Base-by-base conservation (phyloP, 2,113 vertebrate genomes). In the Tupaia chinensis region DNA sequence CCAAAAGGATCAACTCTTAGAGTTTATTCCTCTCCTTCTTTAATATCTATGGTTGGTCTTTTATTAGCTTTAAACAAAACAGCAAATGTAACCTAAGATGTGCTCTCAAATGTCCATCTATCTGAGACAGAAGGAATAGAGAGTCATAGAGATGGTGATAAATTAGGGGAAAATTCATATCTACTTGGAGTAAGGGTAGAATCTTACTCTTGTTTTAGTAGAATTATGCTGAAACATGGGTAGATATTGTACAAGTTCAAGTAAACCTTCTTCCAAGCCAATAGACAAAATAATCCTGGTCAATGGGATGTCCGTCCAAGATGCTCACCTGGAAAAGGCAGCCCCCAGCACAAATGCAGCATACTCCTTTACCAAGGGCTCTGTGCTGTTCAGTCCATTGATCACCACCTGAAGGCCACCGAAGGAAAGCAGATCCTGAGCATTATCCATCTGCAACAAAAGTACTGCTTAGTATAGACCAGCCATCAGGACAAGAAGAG, bases 311-410 rank as follows among this genome's bases (percentile, higher is more conserved):
- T 29, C 19, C 19, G 27, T 9, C 63, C 70, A 60, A 9, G 60
- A n/a, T 69, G 29, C 98, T 98, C 97, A 99, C 99, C 99, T 99
- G 97, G 99, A 98, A 87, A 99, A 96, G 0, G 99, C 99, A 0
- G 99, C 99, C 69, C 99, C 99, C 92, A 99, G 96, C 17, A 99
- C 99, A 12, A 99, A 99, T 0, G 99, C 99, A 54, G 99, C 98
- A 0, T 98, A 98, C 69, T 99, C 99, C 98, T 99, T 99, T 86
- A 99, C 97, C 5, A 70, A 53, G 0, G 98, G 95, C 85, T 99
- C 99, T 0, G 98, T 99, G 97, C 98, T 99, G 98, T 99, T 99
- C 85, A 99, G 98, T 73, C 98, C 98, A 0, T 98, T 97, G 7
- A 99, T 98, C 87, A 99, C 85, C 22, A 99, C 97, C 74, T 96